phyloP scores from a whole-genome alignment of 2,888 invertebrate species.

The Macaria notata region DNA sequence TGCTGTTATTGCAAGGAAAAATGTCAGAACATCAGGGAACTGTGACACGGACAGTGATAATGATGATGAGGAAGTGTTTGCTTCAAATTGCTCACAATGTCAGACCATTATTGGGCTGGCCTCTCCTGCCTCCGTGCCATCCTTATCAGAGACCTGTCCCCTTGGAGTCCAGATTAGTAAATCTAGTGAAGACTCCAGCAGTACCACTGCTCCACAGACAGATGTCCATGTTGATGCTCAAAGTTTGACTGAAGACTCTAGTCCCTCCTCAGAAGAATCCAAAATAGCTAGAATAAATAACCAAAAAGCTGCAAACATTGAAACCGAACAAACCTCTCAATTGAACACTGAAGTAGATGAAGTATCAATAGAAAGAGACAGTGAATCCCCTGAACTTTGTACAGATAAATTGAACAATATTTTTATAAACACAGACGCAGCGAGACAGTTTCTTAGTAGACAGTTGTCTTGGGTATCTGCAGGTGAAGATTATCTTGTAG shows the following conservation, averaged over 20 bases:
- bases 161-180: conserved; percentile 83
- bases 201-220: conserved; percentile 80
- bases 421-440: conserved; percentile 90
- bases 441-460: conserved; percentile 88
- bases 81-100: conserved; percentile 85
- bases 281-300: conserved; percentile 72
- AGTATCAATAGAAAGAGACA: conserved; percentile 51
- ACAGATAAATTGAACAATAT: conserved; percentile 83
- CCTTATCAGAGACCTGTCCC: conserved; percentile 85
- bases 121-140: conserved; percentile 82
- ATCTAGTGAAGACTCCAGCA: conserved; percentile 83
- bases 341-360: conserved; percentile 46
- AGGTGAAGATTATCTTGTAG: conserved; percentile 85
- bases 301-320: conserved; percentile 52
- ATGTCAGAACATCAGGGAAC: conserved; percentile 71
- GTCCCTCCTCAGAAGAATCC: conserved; percentile 81
- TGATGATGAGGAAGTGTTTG: conserved; percentile 84
- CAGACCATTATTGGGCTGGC: conserved; percentile 80
- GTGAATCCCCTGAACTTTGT: conserved; percentile 51
- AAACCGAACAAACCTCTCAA: conserved; percentile 47
- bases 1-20: conserved; percentile 86
- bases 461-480: conserved; percentile 88
- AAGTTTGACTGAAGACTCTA: conserved; percentile 80
- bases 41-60: conserved; percentile 84
- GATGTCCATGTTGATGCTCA: conserved; percentile 81